Evolutionary conservation across 2,113 vertebrate genomes (phyloP).

Genomic region (Grammomys dolichurus): DNA sequence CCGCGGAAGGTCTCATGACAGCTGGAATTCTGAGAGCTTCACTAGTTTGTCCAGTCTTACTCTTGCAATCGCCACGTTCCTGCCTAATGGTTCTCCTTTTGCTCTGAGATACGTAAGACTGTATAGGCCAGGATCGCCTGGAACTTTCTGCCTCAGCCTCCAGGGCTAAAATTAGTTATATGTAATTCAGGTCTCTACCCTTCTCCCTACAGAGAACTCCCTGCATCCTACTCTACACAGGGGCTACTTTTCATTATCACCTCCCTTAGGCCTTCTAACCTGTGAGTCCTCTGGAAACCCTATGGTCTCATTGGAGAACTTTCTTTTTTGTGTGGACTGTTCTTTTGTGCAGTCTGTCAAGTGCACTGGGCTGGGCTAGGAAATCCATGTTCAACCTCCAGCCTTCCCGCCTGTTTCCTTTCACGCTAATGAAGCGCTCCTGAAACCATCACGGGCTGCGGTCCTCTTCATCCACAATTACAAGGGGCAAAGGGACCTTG

Average conservation of each 20-base stretch:
- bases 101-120: neutral
- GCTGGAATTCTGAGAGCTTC: neutral
- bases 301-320: neutral
- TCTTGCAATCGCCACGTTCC: neutral
- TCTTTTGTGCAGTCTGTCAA: neutral
- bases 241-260: neutral
- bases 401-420: neutral
- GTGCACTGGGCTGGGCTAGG: neutral
- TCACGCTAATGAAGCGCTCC: neutral
- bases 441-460: rapidly evolving
- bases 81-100: neutral
- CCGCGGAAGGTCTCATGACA: neutral
- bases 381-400: neutral
- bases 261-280: neutral
- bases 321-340: neutral
- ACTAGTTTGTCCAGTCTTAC: neutral
- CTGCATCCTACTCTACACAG: neutral
- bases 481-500: neutral
- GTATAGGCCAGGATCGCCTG: neutral
- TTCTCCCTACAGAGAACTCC: neutral
- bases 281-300: neutral
- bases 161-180: neutral
- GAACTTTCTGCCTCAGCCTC: neutral
- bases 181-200: neutral
- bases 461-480: neutral